These are phyloP conservation scores for Ellobium chinense DNA, from an alignment of 2,888 invertebrate genomes.

Conservation along the genomic window DNA sequence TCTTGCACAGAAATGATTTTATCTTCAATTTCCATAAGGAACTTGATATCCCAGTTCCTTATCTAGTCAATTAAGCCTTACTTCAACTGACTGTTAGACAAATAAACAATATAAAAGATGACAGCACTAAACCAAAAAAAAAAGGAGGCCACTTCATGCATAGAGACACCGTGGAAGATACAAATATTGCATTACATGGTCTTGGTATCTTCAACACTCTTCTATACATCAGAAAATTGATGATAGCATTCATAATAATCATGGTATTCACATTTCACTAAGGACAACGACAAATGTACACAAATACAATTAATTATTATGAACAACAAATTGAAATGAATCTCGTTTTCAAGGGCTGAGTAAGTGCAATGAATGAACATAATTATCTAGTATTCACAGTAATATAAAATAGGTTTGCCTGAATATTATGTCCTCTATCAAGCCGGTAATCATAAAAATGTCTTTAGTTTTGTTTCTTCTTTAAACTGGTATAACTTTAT, in stretches of 20 bases:
- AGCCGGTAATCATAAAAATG: not conserved
- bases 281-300: not conserved
- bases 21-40: no score
- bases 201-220: not conserved
- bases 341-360: not conserved
- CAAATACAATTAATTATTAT: not conserved
- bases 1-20: no score
- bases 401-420: not conserved
- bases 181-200: not conserved
- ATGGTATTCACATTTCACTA: not conserved
- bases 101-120: no score
- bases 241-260: not conserved
- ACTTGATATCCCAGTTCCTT: no score
- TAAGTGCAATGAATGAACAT: not conserved
- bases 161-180: constrained; percentile 32
- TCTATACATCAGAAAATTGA: not conserved
- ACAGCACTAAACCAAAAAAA: no score
- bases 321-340: not conserved
- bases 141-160: constrained; percentile 25
- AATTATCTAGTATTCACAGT: not conserved
- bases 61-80: no score
- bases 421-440: not conserved
- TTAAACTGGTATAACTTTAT: constrained; percentile 5
- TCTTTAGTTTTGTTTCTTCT: not conserved
- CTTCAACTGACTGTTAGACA: no score